These are phyloP conservation scores for Tachycineta bicolor DNA, from an alignment of 2,113 vertebrate species.

Conservation along the genomic window DNA sequence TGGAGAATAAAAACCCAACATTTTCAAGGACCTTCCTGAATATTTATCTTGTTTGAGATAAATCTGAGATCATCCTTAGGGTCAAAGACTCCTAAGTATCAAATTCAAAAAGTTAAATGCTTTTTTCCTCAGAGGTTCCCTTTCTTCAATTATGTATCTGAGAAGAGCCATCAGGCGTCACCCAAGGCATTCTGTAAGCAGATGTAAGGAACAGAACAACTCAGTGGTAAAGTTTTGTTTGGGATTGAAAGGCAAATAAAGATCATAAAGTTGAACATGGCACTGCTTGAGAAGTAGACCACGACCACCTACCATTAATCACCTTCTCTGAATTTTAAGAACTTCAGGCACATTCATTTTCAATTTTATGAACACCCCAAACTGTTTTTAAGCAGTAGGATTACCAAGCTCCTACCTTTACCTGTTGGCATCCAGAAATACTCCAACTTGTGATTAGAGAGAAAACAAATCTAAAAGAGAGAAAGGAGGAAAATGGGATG, in stretches of 20 bases:
- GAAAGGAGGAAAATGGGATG: not conserved
- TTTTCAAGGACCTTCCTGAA: constrained; percentile 15
- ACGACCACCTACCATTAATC: not conserved
- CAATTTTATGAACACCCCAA: not conserved
- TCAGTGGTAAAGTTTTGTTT: not conserved
- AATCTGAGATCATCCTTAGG: not conserved
- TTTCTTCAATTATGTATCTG: not conserved
- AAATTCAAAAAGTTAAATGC: constrained; percentile 13
- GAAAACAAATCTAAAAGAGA: not conserved
- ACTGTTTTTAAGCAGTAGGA: not conserved
- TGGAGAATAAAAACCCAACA: not conserved
- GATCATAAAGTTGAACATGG: not conserved
- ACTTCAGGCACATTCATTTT: not conserved
- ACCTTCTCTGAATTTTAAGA: not conserved
- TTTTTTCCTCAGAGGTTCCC: constrained; percentile 13
- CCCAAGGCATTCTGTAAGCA: not conserved
- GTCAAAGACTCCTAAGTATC: not conserved
- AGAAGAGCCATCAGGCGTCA: not conserved
- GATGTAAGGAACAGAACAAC: not conserved
- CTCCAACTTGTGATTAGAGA: not conserved
- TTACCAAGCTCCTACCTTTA: not conserved
- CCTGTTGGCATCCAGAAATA: not conserved
- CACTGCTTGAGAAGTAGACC: not conserved
- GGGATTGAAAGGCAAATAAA: not conserved
- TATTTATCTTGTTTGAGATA: constrained; percentile 9